phyloP scores from a whole-genome alignment of 2,888 invertebrate genomes.

The Matsumyia berberina region DNA sequence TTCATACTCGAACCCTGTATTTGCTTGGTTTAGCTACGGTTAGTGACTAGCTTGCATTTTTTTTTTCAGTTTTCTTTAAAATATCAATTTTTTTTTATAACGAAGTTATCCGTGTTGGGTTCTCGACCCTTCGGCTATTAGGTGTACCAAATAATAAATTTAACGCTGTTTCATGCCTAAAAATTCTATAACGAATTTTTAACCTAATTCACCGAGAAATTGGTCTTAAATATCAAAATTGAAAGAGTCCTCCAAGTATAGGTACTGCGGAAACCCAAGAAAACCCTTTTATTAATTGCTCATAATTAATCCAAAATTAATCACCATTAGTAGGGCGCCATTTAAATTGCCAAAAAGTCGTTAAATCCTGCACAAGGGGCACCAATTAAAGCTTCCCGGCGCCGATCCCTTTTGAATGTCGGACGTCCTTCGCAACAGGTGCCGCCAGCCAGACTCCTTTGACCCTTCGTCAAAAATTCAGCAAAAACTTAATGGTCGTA shows the following conservation, averaged over 20 bases:
- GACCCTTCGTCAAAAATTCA: conserved; percentile 73
- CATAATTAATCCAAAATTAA: conserved; percentile 41
- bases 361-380: conserved; percentile 9
- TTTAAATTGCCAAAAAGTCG: conserved; percentile 32
- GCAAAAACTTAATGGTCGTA: conserved; percentile 84
- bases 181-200: neutral
- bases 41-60: too few relatives aligned
- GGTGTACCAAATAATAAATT: too few relatives aligned
- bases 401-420: conserved; percentile 24
- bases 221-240: neutral
- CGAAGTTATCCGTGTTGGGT: too few relatives aligned
- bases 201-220: neutral
- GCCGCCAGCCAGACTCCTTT: conserved; percentile 9
- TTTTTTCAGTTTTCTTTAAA: too few relatives aligned
- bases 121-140: too few relatives aligned
- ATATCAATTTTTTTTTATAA: too few relatives aligned
- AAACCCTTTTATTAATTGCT: conserved; percentile 38
- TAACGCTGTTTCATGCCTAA: too few relatives aligned
- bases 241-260: neutral
- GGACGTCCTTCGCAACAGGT: conserved; percentile 34
- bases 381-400: conserved; percentile 17
- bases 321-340: conserved; percentile 25
- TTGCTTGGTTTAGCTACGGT: too few relatives aligned
- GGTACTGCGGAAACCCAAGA: neutral
- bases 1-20: too few relatives aligned